Evolutionary conservation across 2,113 vertebrate genomes (phyloP).

Genomic region (Chloroceryle aenea): DNA sequence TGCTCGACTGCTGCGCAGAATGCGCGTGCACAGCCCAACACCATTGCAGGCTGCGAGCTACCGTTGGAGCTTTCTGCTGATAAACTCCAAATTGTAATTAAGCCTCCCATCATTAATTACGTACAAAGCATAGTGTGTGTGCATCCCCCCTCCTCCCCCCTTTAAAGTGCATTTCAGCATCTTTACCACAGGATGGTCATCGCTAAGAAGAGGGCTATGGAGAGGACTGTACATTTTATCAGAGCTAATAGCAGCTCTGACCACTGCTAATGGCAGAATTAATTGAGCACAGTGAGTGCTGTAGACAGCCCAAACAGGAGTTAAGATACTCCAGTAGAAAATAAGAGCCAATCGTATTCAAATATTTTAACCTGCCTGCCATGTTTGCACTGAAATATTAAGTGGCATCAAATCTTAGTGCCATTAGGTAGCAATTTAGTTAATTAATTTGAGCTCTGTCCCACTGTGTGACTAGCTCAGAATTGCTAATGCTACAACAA

Average conservation of each 20-base stretch:
- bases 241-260: conserved; percentile 5
- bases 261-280: background rate
- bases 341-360: background rate
- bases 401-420: conserved; percentile 10
- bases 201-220: background rate
- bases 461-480: conserved; percentile 5
- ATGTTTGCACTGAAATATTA: conserved; percentile 39
- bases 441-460: conserved; percentile 50
- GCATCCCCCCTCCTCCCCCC: background rate
- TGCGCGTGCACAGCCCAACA: background rate
- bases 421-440: conserved; percentile 34
- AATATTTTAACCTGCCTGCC: background rate
- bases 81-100: background rate
- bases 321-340: background rate
- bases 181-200: background rate
- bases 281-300: conserved; percentile 7
- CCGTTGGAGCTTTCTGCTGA: background rate
- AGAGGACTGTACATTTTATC: background rate
- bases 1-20: background rate
- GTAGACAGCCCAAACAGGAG: background rate
- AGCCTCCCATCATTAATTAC: background rate
- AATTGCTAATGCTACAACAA: conserved; percentile 3
- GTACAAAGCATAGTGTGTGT: background rate
- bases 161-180: background rate
- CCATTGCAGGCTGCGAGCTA: background rate